Conservation (phyloP, 2,113 vertebrate species). For the Rostratula benghalensis region DNA sequence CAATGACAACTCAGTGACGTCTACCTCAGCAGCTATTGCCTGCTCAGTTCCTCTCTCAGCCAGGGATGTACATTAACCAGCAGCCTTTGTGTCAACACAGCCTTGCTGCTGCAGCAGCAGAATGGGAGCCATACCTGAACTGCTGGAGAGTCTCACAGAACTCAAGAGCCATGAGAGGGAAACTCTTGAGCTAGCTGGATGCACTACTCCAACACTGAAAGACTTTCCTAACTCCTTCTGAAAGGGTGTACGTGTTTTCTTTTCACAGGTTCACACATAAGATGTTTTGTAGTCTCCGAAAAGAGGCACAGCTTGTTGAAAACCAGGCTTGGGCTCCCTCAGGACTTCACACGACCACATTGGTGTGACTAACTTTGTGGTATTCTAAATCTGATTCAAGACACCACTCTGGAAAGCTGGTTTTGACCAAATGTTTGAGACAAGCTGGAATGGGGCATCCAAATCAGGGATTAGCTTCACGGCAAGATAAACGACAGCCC, state of each 20-base stretch:
- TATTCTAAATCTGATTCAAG: conserved; percentile 47
- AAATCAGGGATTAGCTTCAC: conserved; percentile 25
- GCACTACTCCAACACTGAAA: background rate
- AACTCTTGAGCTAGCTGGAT: background rate
- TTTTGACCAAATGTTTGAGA: conserved; percentile 50
- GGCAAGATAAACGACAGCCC: conserved; percentile 28
- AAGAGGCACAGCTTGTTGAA: background rate
- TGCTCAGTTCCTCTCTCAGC: background rate
- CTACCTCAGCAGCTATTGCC: conserved; percentile 3
- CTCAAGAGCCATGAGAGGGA: background rate
- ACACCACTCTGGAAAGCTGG: conserved; percentile 42
- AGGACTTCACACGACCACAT: conserved; percentile 16
- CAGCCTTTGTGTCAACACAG: conserved; percentile 2
- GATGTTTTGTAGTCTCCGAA: background rate
- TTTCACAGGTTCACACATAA: background rate
- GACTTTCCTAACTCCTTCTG: background rate
- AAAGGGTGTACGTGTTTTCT: background rate
- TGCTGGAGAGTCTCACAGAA: background rate
- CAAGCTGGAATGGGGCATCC: conserved; percentile 14
- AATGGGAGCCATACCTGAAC: background rate
- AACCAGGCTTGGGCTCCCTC: background rate
- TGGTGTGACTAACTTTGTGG: conserved; percentile 47
- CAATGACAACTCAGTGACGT: conserved; percentile 45
- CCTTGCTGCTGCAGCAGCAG: background rate
- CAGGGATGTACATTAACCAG: conserved; percentile 12